These are phyloP conservation scores for Arenaria interpres DNA, from an alignment of 2,113 vertebrate genomes.

Conservation along the genomic window DNA sequence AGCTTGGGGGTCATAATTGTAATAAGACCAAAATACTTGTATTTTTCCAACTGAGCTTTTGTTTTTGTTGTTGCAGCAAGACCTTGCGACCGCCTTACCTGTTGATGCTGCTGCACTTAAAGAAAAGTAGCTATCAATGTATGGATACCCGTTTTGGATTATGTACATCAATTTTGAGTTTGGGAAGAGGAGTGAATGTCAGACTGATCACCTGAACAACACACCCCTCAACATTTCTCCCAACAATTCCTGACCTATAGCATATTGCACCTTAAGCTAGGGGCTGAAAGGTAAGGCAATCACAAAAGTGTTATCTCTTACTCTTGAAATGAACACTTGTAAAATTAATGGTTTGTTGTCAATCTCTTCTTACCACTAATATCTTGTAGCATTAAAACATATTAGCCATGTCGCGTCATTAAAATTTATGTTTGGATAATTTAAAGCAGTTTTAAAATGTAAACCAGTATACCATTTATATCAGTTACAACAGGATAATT, in stretches of 20 bases:
- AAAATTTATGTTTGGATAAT: background rate
- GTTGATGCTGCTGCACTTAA: background rate
- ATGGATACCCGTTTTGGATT: background rate
- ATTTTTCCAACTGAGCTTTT: background rate
- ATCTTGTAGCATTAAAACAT: background rate
- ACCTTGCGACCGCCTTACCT: background rate
- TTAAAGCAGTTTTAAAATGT: background rate
- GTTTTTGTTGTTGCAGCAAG: background rate
- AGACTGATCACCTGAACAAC: background rate
- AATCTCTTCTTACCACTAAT: background rate
- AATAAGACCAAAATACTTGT: background rate
- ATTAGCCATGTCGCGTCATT: too few species aligned
- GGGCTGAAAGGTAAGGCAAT: background rate
- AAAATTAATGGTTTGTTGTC: background rate
- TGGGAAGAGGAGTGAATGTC: background rate
- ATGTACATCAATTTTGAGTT: background rate
- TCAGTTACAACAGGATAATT: background rate
- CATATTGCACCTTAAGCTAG: background rate
- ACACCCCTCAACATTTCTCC: background rate
- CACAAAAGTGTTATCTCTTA: background rate
- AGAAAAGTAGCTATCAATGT: background rate
- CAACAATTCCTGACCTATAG: background rate
- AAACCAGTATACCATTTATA: background rate
- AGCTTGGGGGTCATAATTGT: background rate
- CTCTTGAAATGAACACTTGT: background rate